These are phyloP conservation scores for Halictus quadricinctus DNA, from an alignment of 2,888 invertebrate genomes.

Conservation along the genomic window DNA sequence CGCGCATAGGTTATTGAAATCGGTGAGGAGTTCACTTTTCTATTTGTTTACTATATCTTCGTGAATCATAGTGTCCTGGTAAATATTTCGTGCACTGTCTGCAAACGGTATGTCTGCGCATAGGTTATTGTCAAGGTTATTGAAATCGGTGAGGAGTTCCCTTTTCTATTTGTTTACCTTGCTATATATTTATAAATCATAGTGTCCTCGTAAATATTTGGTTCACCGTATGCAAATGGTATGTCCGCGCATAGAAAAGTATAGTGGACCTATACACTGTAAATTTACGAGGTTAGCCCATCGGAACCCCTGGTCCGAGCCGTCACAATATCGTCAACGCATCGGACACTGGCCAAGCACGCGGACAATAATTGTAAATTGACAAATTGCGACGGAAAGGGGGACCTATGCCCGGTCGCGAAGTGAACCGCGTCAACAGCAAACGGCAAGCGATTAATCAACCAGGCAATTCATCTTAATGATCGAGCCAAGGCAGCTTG, in stretches of 20 bases:
- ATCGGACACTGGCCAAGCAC: neutral
- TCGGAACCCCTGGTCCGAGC: neutral
- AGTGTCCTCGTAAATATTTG: no score
- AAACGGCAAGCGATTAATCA: constrained; percentile 75
- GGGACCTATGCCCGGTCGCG: constrained; percentile 29
- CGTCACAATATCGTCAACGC: neutral
- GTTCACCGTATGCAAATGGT: no score
- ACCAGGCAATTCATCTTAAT: constrained; percentile 74
- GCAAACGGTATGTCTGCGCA: neutral
- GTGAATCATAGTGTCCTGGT: no score
- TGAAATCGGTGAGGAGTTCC: no score
- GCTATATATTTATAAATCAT: no score
- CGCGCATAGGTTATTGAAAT: neutral
- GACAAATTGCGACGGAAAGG: constrained; percentile 53
- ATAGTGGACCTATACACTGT: neutral
- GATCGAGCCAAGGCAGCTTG: constrained; percentile 69
- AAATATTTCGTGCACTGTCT: no score
- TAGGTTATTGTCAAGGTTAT: no score
- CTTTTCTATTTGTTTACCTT: no score
- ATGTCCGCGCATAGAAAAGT: neutral
- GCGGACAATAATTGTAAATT: constrained; percentile 53
- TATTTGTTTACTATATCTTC: no score
- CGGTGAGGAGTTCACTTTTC: no score
- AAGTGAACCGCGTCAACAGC: constrained; percentile 65
- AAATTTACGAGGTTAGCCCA: neutral